Conservation (phyloP, 2,888 invertebrate genomes). For the Drosophila sordidula region DNA sequence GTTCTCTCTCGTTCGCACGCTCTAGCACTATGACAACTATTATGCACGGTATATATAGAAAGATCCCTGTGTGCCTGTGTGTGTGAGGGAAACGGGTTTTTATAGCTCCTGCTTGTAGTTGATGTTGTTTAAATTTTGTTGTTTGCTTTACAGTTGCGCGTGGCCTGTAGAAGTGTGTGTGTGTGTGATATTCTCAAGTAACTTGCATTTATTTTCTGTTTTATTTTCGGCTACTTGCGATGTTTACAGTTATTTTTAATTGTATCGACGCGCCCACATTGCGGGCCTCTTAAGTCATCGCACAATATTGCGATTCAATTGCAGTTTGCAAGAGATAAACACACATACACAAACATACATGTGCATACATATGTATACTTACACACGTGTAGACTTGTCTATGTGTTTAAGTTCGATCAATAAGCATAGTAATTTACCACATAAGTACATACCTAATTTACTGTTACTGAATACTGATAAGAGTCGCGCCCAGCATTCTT, state of each 20-base stretch:
- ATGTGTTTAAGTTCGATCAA: background rate
- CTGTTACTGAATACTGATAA: conserved; percentile 26
- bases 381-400: no score
- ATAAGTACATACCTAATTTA: background rate
- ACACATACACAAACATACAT: no score
- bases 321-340: conserved; percentile 7
- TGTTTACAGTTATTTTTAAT: conserved; percentile 53
- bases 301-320: conserved; percentile 15
- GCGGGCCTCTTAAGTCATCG: conserved; percentile 39
- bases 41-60: conserved; percentile 12
- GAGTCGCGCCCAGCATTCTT: background rate
- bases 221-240: conserved; percentile 49
- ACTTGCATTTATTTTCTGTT: conserved; percentile 46
- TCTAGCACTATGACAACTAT: conserved; percentile 53
- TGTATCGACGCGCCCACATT: conserved; percentile 43
- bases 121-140: conserved; percentile 42
- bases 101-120: conserved; percentile 35
- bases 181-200: conserved; percentile 30
- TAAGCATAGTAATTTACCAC: background rate
- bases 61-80: conserved; percentile 7
- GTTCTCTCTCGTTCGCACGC: conserved; percentile 26
- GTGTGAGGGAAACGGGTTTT: conserved; percentile 53
- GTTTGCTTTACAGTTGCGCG: conserved; percentile 69
- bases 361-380: no score
- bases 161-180: conserved; percentile 53